These are phyloP conservation scores for Campoplex capitator DNA, from an alignment of 2,888 invertebrate genomes.

Conservation along the genomic window DNA sequence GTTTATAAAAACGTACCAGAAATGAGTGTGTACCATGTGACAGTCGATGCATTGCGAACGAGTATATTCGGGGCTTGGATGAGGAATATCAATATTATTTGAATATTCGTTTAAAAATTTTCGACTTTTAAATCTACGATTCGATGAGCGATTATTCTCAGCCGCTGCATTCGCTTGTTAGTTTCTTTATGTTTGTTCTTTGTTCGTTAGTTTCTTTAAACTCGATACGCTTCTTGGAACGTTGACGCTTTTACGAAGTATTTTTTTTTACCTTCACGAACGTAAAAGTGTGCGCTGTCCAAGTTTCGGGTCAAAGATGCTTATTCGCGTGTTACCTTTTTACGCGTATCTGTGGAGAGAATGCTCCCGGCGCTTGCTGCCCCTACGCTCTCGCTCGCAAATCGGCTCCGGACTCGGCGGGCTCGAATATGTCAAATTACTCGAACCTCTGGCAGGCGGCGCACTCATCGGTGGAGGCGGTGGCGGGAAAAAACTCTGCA, in stretches of 20 bases:
- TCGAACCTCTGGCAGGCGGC: slow-evolving; percentile 82
- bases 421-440: slow-evolving; percentile 83
- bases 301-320: slow-evolving; percentile 47
- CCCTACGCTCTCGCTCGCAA: slow-evolving; percentile 81
- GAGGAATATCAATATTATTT: slow-evolving; percentile 48
- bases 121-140: slow-evolving; percentile 52
- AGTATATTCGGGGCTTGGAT: slow-evolving; percentile 37
- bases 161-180: not conserved
- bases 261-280: slow-evolving; percentile 42
- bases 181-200: not conserved
- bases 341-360: slow-evolving; percentile 84
- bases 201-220: not conserved
- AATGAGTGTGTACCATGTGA: slow-evolving; percentile 51
- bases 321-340: slow-evolving; percentile 69
- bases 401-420: slow-evolving; percentile 83
- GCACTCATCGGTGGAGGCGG: slow-evolving; percentile 83
- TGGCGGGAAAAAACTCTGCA: slow-evolving; percentile 84
- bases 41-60: slow-evolving; percentile 64
- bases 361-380: slow-evolving; percentile 83
- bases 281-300: slow-evolving; percentile 42
- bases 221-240: slow-evolving; percentile 33
- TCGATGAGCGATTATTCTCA: slow-evolving; percentile 55
- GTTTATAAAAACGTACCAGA: slow-evolving; percentile 40
- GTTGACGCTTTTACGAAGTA: slow-evolving; percentile 28
- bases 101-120: slow-evolving; percentile 17